These are phyloP conservation scores for Drosophila neocordata DNA, from an alignment of 1,140 invertebrate genomes.

Conservation along the genomic window DNA sequence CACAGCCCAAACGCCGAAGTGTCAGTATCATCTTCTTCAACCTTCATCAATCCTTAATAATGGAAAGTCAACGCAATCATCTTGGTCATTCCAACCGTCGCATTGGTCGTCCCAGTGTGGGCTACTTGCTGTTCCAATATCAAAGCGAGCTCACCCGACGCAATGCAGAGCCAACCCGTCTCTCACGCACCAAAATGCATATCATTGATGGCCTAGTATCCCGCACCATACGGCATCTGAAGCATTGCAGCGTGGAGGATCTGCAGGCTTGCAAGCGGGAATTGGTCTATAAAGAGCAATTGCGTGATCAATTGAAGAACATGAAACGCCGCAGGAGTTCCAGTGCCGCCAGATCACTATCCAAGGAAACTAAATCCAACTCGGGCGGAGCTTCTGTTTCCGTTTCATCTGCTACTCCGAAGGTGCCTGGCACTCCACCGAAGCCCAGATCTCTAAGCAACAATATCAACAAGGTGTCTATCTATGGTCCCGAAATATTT, in stretches of 20 bases:
- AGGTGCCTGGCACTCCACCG: slow-evolving; percentile 58
- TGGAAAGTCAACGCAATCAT: slow-evolving; percentile 57
- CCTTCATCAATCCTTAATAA: neutral
- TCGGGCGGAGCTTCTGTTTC: neutral
- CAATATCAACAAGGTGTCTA: slow-evolving; percentile 26
- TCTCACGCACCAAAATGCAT: slow-evolving; percentile 72
- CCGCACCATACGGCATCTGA: slow-evolving; percentile 62
- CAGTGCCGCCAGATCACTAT: neutral
- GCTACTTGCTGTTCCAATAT: slow-evolving; percentile 69
- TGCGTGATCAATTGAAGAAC: slow-evolving; percentile 50
- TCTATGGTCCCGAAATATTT: slow-evolving; percentile 64
- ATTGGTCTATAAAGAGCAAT: slow-evolving; percentile 68
- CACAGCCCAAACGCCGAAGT: slow-evolving; percentile 57
- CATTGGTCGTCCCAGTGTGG: slow-evolving; percentile 58
- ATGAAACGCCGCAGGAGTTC: slow-evolving; percentile 34
- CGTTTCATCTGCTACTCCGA: neutral
- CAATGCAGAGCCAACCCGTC: slow-evolving; percentile 62
- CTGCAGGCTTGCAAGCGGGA: slow-evolving; percentile 66
- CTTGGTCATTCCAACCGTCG: slow-evolving; percentile 30
- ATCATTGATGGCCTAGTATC: slow-evolving; percentile 70
- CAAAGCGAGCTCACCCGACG: slow-evolving; percentile 66
- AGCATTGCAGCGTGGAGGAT: slow-evolving; percentile 69
- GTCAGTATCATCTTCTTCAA: neutral
- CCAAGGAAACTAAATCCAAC: neutral
- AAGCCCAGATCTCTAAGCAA: slow-evolving; percentile 33